A percentile compares a stretch with the other conserved stretches of the same genome.
These are phyloP conservation scores for Coryphaenoides rupestris DNA, from an alignment of 2,113 vertebrate species.

Conservation along the genomic window DNA sequence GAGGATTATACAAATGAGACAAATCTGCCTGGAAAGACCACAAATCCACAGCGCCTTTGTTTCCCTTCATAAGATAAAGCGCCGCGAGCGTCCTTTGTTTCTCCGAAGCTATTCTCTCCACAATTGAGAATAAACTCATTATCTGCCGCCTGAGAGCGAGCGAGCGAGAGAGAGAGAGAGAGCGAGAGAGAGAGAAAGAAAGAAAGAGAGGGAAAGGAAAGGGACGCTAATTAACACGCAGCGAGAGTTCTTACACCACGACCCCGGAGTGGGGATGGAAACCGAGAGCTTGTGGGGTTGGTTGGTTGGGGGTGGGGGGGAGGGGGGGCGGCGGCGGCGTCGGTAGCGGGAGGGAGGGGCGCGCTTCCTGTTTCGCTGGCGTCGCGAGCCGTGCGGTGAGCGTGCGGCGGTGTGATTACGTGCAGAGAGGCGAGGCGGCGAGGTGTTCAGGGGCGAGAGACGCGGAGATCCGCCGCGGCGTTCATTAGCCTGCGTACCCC, in stretches of 20 bases:
- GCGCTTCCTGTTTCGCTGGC: too few relatives aligned
- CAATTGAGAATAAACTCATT: conserved; percentile 15
- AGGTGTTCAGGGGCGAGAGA: too few relatives aligned
- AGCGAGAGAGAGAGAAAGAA: too few relatives aligned
- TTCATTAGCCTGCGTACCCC: conserved; percentile 30
- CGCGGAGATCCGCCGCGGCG: conserved; percentile 4
- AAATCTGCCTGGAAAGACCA: conserved; percentile 34
- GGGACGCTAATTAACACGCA: conserved; percentile 6
- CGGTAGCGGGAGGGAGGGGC: neutral
- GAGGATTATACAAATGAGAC: conserved; percentile 51
- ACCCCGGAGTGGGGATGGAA: conserved; percentile 7
- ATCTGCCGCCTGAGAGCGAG: conserved; percentile 18
- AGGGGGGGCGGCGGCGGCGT: too few relatives aligned
- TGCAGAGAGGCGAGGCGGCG: too few relatives aligned
- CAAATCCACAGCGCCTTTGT: conserved; percentile 37
- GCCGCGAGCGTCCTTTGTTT: conserved; percentile 16
- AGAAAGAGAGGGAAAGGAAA: neutral
- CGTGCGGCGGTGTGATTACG: too few relatives aligned
- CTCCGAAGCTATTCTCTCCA: conserved; percentile 5
- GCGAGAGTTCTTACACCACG: neutral
- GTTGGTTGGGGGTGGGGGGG: neutral
- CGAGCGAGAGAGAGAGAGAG: too few relatives aligned
- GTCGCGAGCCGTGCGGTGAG: too few relatives aligned
- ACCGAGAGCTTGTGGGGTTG: conserved; percentile 6
- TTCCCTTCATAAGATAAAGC: neutral